These are phyloP conservation scores for Spodoptera exigua DNA, from an alignment of 2,888 invertebrate species.

Conservation along the genomic window DNA sequence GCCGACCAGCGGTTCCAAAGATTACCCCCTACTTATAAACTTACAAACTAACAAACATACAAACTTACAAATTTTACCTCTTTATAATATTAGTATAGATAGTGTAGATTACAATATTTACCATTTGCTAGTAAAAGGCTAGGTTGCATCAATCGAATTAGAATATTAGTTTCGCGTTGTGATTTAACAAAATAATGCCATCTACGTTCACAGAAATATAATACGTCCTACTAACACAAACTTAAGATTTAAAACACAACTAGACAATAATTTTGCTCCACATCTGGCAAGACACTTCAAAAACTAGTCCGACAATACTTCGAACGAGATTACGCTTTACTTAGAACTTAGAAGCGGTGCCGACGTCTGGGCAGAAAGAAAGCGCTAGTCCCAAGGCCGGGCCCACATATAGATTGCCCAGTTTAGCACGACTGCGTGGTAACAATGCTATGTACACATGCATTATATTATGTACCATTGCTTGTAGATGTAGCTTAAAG, in stretches of 20 bases:
- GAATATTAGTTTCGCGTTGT: too few species aligned
- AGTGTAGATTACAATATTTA: too few species aligned
- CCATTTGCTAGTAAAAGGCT: too few species aligned
- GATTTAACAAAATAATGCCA: too few species aligned
- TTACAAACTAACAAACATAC: too few species aligned
- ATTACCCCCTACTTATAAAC: too few species aligned
- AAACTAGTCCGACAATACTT: constrained; percentile 32
- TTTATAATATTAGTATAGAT: too few species aligned
- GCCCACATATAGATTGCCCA: constrained; percentile 60
- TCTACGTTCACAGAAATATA: constrained; percentile 3
- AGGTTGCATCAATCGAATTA: too few species aligned
- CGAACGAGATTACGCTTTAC: constrained; percentile 27
- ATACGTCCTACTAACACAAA: neutral
- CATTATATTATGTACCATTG: too few species aligned
- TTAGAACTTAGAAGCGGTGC: constrained; percentile 30
- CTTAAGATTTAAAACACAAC: neutral
- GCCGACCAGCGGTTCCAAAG: too few species aligned
- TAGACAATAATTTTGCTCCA: constrained; percentile 2
- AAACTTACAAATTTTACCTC: too few species aligned
- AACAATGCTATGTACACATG: constrained; percentile 21
- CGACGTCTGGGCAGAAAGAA: constrained; percentile 57
- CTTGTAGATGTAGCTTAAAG: too few species aligned
- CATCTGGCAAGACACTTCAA: constrained; percentile 17
- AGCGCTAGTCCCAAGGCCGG: constrained; percentile 65
- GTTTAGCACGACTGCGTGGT: constrained; percentile 38